Evolutionary conservation across 2,113 vertebrate genomes (phyloP).

Genomic region (Blennius ocellaris): DNA sequence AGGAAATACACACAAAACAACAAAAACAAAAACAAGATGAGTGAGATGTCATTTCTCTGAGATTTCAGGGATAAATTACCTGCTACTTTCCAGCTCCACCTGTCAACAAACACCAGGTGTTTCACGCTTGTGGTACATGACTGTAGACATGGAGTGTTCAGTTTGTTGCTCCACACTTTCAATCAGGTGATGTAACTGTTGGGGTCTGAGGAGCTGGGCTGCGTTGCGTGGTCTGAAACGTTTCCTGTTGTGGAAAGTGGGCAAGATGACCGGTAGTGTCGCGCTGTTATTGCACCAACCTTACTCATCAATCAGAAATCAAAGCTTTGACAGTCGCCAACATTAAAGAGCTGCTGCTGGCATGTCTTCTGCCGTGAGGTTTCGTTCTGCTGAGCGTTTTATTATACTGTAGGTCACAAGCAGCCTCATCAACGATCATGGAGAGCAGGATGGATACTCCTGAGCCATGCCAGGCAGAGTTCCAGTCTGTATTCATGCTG

Average conservation of each 20-base stretch:
- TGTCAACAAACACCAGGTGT: conserved; percentile 5
- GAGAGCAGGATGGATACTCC: conserved; percentile 44
- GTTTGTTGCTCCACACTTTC: conserved; percentile 5
- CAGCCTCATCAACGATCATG: conserved; percentile 62
- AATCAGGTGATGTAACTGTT: conserved; percentile 7
- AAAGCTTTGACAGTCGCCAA: conserved; percentile 69
- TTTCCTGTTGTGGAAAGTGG: conserved; percentile 59
- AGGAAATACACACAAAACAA: neutral
- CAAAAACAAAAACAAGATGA: neutral
- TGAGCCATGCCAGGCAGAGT: conserved; percentile 36
- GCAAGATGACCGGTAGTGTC: conserved; percentile 53
- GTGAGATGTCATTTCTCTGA: neutral
- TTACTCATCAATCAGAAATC: conserved; percentile 79
- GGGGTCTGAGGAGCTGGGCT: conserved; percentile 3
- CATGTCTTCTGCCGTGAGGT: conserved; percentile 65
- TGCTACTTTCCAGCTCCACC: conserved; percentile 5
- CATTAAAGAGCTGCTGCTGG: conserved; percentile 73
- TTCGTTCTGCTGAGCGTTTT: conserved; percentile 72
- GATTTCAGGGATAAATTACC: conserved; percentile 5
- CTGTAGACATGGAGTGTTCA: conserved; percentile 2
- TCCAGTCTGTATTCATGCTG: conserved; percentile 49
- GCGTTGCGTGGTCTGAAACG: conserved; percentile 7
- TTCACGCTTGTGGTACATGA: conserved; percentile 14
- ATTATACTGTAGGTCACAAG: conserved; percentile 63
- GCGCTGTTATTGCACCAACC: conserved; percentile 63